Base-by-base conservation (phyloP, 92 coral and sea anemone genomes). In the Epizoanthus ramosus region DNA sequence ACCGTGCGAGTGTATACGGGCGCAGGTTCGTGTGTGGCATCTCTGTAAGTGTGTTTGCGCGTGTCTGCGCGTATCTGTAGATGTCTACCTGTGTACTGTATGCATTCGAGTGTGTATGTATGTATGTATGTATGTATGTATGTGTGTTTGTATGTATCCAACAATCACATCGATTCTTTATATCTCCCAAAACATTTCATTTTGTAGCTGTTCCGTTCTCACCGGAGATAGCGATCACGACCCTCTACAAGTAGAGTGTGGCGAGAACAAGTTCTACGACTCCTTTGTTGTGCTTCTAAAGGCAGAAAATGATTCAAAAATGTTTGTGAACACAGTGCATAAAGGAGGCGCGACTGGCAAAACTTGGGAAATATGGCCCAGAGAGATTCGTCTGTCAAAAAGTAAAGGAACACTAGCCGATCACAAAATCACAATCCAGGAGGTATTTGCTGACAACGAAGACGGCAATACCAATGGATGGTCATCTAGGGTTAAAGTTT, bases 201-300 rank as follows among this genome's bases (percentile, higher is more conserved):
- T 69, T 39, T 69, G 8, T 47, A 69, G 74, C 28, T 69, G 74
- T 43, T 69, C 14, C 24, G 45, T 69, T 18, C 39, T 10, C 21
- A 24, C 45, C 21, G 74, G 25, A 17, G 17, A 16, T 21, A 39
- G 21, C 2, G 57, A 24, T 1, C 56, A 69, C 8, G 74, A 21
- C 56, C 21, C 28, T 6, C 41, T 69, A 5, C 6, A 18, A 43
- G 56, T 69, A 4, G 39, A 19, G 52, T 69, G 74, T 17, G 24
- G 23, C 56, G 22, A 17, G 74, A 69, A 39, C 74, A 69, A 37
- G 19, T 69, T 37, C 54, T 69, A 69, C 24, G 56, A 69, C 74
- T 31, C 74, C 5, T 69, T 69, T 39, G 22, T 69, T 6, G 74
- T 69, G 18, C 45, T 22, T 52, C 18, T 69, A 33, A 43, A 39